phyloP scores from a whole-genome alignment of 1,140 invertebrate genomes.

The Drosophila santomea region DNA sequence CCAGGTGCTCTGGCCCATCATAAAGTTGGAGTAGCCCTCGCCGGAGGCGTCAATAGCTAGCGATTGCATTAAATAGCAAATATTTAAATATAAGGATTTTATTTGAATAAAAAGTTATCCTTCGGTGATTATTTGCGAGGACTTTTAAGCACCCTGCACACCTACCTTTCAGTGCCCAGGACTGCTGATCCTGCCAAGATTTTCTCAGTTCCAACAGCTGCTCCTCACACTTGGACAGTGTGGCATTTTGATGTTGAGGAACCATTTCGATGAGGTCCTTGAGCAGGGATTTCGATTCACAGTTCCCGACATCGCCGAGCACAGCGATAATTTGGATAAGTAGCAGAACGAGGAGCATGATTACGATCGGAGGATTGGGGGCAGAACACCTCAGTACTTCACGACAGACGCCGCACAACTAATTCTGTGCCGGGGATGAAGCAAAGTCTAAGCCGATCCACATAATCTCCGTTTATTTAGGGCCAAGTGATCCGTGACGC shows the following conservation, averaged over 20 bases:
- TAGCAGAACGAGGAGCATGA: constrained; percentile 20
- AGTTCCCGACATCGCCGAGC: constrained; percentile 11
- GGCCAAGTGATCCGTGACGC: constrained; percentile 12
- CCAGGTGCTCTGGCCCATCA: constrained; percentile 48
- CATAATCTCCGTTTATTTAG: neutral
- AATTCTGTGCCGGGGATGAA: too few relatives aligned
- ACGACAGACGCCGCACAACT: constrained; percentile 28
- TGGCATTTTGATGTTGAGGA: neutral
- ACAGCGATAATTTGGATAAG: constrained; percentile 6
- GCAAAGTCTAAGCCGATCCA: constrained; percentile 17
- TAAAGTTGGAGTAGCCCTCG: constrained; percentile 33
- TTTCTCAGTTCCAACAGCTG: constrained; percentile 21
- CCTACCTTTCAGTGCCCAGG: constrained; percentile 58
- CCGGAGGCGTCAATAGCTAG: constrained; percentile 62
- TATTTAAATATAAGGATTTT: too few relatives aligned
- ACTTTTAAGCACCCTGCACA: neutral
- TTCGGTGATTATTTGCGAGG: neutral
- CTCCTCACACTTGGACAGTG: constrained; percentile 15
- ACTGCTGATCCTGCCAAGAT: constrained; percentile 7
- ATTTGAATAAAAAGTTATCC: too few relatives aligned
- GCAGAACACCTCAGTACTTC: constrained; percentile 18
- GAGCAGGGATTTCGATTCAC: constrained; percentile 27
- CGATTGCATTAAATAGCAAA: neutral
- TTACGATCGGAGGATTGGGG: neutral
- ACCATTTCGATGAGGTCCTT: constrained; percentile 15